phyloP scores from a whole-genome alignment of 2,888 invertebrate species.

The Zonitis immaculata region DNA sequence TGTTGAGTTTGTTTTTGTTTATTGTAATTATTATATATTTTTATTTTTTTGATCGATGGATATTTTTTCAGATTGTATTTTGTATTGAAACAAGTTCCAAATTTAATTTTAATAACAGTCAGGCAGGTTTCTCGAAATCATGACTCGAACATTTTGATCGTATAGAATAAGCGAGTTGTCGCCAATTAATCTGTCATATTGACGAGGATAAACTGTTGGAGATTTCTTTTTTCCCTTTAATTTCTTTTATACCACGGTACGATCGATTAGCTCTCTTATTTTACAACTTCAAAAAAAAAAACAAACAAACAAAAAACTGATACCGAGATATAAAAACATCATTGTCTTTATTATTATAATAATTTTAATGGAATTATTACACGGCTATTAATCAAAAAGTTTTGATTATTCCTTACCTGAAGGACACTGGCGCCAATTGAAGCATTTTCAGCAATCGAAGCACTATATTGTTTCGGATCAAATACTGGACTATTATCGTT shows the following conservation, averaged over 20 bases:
- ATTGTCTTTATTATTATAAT: not conserved
- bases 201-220: slow-evolving; percentile 3
- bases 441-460: slow-evolving; percentile 89
- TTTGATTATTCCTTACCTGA: slow-evolving; percentile 55
- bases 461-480: slow-evolving; percentile 84
- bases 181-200: slow-evolving; percentile 6
- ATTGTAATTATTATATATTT: not conserved
- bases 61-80: not conserved
- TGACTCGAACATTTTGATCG: slow-evolving; percentile 3
- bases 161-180: slow-evolving; percentile 3
- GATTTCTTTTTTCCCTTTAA: not conserved
- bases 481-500: slow-evolving; percentile 89
- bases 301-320: not conserved
- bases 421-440: slow-evolving; percentile 87
- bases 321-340: not conserved
- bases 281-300: not conserved
- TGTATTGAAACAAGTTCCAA: slow-evolving; percentile 4
- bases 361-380: no score
- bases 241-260: not conserved
- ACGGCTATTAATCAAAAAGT: not conserved
- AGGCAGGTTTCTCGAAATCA: slow-evolving; percentile 1
- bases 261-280: not conserved
- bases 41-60: not conserved
- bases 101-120: not conserved
- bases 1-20: not conserved